These are phyloP conservation scores for Hormiphora californensis DNA, from an alignment of 37 sponge, comb jelly and placozoan species.

Conservation along the genomic window DNA sequence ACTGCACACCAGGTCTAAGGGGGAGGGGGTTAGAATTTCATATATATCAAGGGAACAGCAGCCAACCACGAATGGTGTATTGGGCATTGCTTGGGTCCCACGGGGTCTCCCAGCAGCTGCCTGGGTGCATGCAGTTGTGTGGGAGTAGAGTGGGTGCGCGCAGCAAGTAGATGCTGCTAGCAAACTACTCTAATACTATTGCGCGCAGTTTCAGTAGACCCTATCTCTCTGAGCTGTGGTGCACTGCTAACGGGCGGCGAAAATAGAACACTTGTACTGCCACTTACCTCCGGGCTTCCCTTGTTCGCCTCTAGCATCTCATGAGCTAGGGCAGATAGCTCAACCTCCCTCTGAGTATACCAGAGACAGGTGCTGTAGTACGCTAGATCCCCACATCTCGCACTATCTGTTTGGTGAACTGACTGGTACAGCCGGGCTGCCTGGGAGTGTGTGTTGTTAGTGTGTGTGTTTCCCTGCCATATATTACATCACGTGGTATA, in stretches of 20 bases:
- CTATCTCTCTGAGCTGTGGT: too few species aligned
- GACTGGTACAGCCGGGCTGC: constrained; percentile 51
- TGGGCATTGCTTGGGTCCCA: too few species aligned
- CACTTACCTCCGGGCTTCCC: constrained; percentile 58
- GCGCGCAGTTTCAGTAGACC: background rate
- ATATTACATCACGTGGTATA: too few species aligned
- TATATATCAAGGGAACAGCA: too few species aligned
- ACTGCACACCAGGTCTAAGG: constrained; percentile 68
- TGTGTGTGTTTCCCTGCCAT: too few species aligned
- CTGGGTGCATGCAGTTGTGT: too few species aligned
- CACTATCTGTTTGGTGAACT: constrained; percentile 14
- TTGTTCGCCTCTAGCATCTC: constrained; percentile 61
- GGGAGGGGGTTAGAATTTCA: background rate
- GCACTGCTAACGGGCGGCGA: too few species aligned
- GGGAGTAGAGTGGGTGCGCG: too few species aligned
- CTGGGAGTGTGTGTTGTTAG: constrained; percentile 71
- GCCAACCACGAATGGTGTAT: too few species aligned
- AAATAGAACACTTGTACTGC: too few species aligned
- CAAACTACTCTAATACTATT: background rate
- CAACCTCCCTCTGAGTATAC: constrained; percentile 71
- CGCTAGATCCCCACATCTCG: background rate
- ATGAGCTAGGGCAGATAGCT: constrained; percentile 70
- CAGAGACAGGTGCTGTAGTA: constrained; percentile 62
- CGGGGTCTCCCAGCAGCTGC: too few species aligned
- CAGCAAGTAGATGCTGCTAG: too few species aligned